Base-by-base conservation (phyloP, 2,797 vertebrate species). In the Leptatherina wallacei region DNA sequence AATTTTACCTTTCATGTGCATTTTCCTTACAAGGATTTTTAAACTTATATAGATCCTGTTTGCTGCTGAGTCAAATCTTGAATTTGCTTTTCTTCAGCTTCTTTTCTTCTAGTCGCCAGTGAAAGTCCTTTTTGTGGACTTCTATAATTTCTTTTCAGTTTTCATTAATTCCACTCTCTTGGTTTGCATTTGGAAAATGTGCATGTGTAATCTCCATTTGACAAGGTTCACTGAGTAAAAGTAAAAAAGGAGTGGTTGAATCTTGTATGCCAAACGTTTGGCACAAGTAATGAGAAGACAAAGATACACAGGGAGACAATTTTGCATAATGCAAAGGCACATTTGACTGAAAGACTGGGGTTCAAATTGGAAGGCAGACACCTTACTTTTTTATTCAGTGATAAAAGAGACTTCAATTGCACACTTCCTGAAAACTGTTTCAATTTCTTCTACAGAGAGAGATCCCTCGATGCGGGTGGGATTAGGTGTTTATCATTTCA, bases 401-500 rank as follows among this genome's bases (percentile, higher is more conserved):
- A 69, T 73, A n/a, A 80, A 44, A 72, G 60, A 71, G 35, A 59
- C 59, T 71, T 85, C 79, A 83, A 78, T 87, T 87, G 85, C 81
- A 88, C 83, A 81, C 75, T 72, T 84, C 84, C 84, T 87, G 81
- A 82, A 88, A 77, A 18, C 2, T n/a, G 22, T 54, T 54, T 54
- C 4, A 54, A 6, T 54, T 54, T 27, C 51, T 13, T 4, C 8
- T 27, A 52, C 4, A 13, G n/a, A 24, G n/a, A 24, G n/a, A 12
- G 18, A n/a, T 47, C n/a, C 49, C 49, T 52, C 22, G 8, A 24
- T 24, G 11, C 13, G 22, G 49, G 10, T 52, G 22, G 22, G 22
- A 13, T 52, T 11, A 24, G 9, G 8, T 47, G 20, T 18, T 47
- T 47, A 8, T 47, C 44, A 24, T 24, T 52, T 22, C n/a, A 4